Percentiles rank a stretch among this genome's conserved stretches.
Evolutionary conservation across 2,888 invertebrate species (phyloP).

Genomic region (Acronicta aceris): DNA sequence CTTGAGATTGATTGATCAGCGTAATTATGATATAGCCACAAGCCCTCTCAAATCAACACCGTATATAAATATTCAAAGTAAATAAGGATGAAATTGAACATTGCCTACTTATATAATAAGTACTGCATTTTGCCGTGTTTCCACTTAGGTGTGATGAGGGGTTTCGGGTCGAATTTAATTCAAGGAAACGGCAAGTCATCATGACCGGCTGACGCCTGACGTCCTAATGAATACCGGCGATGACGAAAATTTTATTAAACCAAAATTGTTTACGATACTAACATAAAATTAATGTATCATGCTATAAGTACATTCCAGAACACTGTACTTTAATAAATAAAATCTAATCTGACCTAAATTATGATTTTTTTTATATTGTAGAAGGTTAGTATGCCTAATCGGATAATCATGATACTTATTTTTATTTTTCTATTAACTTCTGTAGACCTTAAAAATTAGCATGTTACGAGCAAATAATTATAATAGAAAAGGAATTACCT

Average conservation of each 20-base stretch:
- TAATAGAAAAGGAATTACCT: too few species aligned
- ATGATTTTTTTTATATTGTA: too few species aligned
- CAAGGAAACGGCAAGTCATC: constrained; percentile 44
- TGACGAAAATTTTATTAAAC: constrained; percentile 43
- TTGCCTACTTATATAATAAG: constrained; percentile 15
- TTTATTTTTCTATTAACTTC: too few species aligned
- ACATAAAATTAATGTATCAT: neutral
- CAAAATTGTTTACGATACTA: constrained; percentile 33
- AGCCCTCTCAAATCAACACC: neutral
- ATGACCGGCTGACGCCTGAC: constrained; percentile 37
- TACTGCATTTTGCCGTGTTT: constrained; percentile 26
- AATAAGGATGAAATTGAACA: constrained; percentile 25
- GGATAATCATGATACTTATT: too few species aligned
- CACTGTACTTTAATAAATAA: neutral
- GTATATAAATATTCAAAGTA: constrained; percentile 10
- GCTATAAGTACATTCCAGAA: neutral
- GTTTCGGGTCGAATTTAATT: constrained; percentile 46
- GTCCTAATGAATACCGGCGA: constrained; percentile 40
- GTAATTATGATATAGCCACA: too few species aligned
- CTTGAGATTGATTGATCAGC: too few species aligned
- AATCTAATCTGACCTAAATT: neutral
- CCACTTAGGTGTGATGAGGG: constrained; percentile 47
- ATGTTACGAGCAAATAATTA: too few species aligned
- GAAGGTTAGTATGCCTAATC: too few species aligned
- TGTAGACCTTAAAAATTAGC: too few species aligned